Percentiles rank a stretch among this genome's conserved stretches.
These are phyloP conservation scores for Muscidifurax raptorellus DNA, from an alignment of 1,140 invertebrate species.

Conservation along the genomic window DNA sequence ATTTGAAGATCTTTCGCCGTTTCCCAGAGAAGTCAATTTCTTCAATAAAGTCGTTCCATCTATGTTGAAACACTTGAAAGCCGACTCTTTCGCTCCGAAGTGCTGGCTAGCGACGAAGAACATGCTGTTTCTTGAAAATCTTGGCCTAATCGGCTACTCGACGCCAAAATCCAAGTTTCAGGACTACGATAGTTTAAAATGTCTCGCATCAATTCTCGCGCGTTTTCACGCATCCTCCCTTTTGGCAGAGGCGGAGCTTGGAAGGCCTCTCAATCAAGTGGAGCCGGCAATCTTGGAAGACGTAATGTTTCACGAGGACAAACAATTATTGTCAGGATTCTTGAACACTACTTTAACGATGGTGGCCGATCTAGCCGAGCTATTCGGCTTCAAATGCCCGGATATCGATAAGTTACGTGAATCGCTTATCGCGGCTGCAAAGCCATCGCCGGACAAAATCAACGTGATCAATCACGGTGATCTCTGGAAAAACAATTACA, in stretches of 20 bases:
- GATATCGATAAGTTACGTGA: background rate
- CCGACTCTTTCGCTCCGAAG: too few relatives aligned
- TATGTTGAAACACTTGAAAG: too few relatives aligned
- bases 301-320: background rate
- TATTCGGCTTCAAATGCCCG: background rate
- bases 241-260: background rate
- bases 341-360: background rate
- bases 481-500: background rate
- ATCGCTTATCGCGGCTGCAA: background rate
- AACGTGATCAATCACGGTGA: conserved; percentile 18
- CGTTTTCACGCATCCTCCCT: conserved; percentile 1
- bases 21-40: too few relatives aligned
- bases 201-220: background rate
- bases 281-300: background rate
- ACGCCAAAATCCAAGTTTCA: background rate
- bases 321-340: too few relatives aligned
- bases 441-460: too few relatives aligned
- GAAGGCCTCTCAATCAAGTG: background rate
- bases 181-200: background rate
- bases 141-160: too few relatives aligned
- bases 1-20: too few relatives aligned
- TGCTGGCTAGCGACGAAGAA: too few relatives aligned
- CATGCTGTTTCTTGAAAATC: too few relatives aligned
- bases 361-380: background rate
- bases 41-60: too few relatives aligned